Base-by-base conservation (phyloP, 2,113 vertebrate genomes). In the Macrotis lagotis region DNA sequence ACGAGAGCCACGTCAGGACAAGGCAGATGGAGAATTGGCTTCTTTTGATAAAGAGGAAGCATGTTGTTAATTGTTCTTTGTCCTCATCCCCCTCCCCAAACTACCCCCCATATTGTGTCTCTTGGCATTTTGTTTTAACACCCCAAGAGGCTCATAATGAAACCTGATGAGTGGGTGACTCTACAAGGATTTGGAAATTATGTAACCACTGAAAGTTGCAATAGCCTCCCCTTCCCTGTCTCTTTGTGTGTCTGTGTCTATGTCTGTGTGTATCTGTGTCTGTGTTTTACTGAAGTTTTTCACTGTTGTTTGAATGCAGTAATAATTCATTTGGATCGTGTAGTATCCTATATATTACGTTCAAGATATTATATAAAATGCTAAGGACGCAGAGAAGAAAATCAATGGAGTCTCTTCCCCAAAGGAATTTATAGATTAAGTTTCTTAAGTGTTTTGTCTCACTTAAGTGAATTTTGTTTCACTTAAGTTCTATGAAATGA, bases 1-100 rank as follows among this genome's bases (percentile, higher is more conserved):
- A n/a, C 14, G 50, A 92, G 93, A 95, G 74, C 96, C 90, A 28
- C 59, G 28, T 92, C 94, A 91, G 94, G 94, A 92, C 6, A 7
- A 92, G 93, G 95, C 96, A 93, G 94, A 89, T 96, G 95, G 97
- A 95, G 92, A 59, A 3, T 48, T 49, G 55, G 89, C 91, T 66
- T 47, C 52, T 94, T 55, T 28, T 0, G 91, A 31, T 91, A 48
- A 93, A 55, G 90, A 48, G 59, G 50, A 88, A 49, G 90, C 19
- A 2, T 88, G 91, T n/a, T 51, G 92, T 94, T 83, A 44, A 90
- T 93, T 83, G 89, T 94, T n/a, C 49, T 1, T 0, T 14, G 59
- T 83, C 50, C 52, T 88, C 37, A 25, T 24, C 74, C 90, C 59
- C 51, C 88, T 88, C 53, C 48, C 24, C n/a, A 74, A 0, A 1